Evolutionary conservation across 2,888 invertebrate genomes (phyloP).

Genomic region (Tachina lurida): DNA sequence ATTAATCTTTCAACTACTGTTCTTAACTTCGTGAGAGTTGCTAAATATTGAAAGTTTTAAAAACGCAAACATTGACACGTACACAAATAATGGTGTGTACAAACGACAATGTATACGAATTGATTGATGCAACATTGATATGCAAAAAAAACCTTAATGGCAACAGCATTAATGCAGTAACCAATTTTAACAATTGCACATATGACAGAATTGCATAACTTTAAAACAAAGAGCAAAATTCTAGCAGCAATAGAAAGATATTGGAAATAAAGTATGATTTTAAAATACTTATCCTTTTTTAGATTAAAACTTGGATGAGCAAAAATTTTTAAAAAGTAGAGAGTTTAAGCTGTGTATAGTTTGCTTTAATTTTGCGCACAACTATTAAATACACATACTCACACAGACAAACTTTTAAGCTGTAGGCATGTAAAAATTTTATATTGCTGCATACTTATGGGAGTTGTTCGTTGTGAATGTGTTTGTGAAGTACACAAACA

Average conservation of each 20-base stretch:
- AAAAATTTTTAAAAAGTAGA: too few relatives aligned
- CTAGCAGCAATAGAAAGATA: neutral
- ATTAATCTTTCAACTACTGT: neutral
- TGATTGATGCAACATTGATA: conserved; percentile 40
- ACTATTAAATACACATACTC: neutral
- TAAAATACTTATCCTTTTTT: too few relatives aligned
- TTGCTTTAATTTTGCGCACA: neutral
- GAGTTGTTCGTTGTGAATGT: neutral
- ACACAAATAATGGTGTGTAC: neutral
- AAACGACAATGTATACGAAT: neutral
- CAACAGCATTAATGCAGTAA: conserved; percentile 46
- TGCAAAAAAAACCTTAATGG: conserved; percentile 47
- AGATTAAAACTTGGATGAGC: too few relatives aligned
- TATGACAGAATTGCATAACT: neutral
- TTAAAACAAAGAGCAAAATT: conserved; percentile 3
- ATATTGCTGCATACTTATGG: conserved; percentile 2
- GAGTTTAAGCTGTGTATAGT: too few relatives aligned
- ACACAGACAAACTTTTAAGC: neutral
- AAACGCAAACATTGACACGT: conserved; percentile 8
- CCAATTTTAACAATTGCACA: conserved; percentile 31
- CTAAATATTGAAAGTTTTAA: conserved; percentile 50
- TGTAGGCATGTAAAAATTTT: neutral
- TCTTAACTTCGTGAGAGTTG: conserved; percentile 9
- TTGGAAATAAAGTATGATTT: neutral
- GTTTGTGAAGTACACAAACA: neutral